Percentiles rank a stretch among this genome's conserved stretches.
Conservation (phyloP, 37 sponge, comb jelly and placozoan species). For the Theonella swinhoei region DNA sequence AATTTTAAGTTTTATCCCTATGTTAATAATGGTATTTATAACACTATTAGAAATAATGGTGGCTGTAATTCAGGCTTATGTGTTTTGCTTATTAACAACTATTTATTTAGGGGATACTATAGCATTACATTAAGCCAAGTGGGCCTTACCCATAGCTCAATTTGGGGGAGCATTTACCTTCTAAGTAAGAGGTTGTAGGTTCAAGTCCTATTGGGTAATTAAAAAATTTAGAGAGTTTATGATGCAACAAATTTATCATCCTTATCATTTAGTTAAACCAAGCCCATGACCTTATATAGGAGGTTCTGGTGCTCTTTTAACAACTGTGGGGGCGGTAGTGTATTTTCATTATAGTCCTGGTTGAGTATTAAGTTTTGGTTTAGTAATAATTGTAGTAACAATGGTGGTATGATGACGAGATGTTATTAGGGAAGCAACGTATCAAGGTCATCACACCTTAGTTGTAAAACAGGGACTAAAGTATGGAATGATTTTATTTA, state of each 20-base stretch:
- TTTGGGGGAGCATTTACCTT: conserved; percentile 75
- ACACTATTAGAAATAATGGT: conserved; percentile 78
- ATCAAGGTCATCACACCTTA: conserved; percentile 73
- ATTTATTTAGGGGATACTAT: conserved; percentile 76
- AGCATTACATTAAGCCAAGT: conserved; percentile 56
- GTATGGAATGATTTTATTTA: conserved; percentile 87
- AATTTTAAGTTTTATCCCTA: conserved; percentile 51
- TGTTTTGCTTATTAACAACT: conserved; percentile 73
- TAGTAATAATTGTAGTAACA: conserved; percentile 53
- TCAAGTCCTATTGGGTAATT: conserved; percentile 65
- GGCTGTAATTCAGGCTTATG: conserved; percentile 81
- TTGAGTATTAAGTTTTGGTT: conserved; percentile 66
- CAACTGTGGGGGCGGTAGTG: conserved; percentile 68
- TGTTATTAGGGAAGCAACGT: conserved; percentile 76
- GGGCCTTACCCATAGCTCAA: conserved; percentile 49
- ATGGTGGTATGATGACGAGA: conserved; percentile 84
- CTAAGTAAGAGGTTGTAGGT: conserved; percentile 73
- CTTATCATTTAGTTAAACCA: conserved; percentile 84
- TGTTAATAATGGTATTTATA: conserved; percentile 65
- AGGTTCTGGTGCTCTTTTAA: conserved; percentile 73
- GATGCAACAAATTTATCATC: conserved; percentile 70
- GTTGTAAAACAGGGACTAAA: conserved; percentile 80
- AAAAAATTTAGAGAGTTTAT: conserved; percentile 8
- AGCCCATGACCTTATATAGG: conserved; percentile 84
- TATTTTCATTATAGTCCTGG: conserved; percentile 80